Conservation (phyloP, 1,140 invertebrate genomes). For the Maniola jurtina region DNA sequence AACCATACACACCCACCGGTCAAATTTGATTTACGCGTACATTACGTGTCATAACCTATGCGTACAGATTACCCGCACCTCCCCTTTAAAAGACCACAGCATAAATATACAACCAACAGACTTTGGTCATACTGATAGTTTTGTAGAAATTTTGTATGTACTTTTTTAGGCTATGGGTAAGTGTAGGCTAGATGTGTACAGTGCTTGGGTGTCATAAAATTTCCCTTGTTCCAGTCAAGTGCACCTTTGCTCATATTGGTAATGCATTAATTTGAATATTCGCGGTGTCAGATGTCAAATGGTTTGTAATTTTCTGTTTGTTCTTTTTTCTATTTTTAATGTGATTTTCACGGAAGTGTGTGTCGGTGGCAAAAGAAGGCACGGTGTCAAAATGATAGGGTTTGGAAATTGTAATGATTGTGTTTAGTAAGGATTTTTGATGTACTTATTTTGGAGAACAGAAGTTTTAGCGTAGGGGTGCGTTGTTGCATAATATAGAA, state of each 20-base stretch:
- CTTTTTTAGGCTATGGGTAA: slow-evolving; percentile 41
- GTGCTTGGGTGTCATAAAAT: slow-evolving; percentile 55
- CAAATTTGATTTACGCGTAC: slow-evolving; percentile 78
- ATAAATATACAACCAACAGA: slow-evolving; percentile 26
- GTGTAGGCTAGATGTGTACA: slow-evolving; percentile 38
- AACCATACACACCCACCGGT: slow-evolving; percentile 66
- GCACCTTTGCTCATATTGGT: slow-evolving; percentile 68
- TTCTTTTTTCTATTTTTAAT: slow-evolving; percentile 50
- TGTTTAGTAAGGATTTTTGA: slow-evolving; percentile 3
- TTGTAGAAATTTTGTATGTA: background rate
- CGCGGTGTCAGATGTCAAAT: slow-evolving; percentile 78
- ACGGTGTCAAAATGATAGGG: slow-evolving; percentile 22
- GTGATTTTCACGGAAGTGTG: slow-evolving; percentile 56
- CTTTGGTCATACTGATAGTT: slow-evolving; percentile 17
- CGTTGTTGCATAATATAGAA: no score
- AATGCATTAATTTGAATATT: slow-evolving; percentile 79
- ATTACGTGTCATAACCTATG: slow-evolving; percentile 74
- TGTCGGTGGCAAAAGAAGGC: slow-evolving; percentile 43
- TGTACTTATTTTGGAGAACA: background rate
- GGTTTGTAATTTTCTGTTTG: slow-evolving; percentile 73
- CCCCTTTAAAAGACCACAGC: slow-evolving; percentile 39
- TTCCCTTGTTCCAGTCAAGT: slow-evolving; percentile 63
- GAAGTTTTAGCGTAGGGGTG: background rate
- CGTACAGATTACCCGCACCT: slow-evolving; percentile 43
- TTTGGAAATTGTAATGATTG: slow-evolving; percentile 21